Conservation (phyloP, 2,888 invertebrate genomes). For the Ferrisia virgata region DNA sequence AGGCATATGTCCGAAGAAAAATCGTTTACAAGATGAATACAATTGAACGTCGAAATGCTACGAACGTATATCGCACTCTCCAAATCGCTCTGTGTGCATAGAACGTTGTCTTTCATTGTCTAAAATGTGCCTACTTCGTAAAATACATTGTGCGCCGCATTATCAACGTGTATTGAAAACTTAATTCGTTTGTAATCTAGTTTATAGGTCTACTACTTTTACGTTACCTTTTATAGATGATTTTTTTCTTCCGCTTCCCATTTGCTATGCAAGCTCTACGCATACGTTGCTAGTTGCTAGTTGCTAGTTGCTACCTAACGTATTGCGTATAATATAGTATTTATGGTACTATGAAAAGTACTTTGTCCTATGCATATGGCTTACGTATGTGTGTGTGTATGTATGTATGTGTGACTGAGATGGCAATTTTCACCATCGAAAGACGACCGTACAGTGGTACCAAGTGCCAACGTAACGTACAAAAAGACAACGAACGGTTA, state of each 20-base stretch:
- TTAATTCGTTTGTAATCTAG: constrained; percentile 16
- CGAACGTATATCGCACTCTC: too few relatives aligned
- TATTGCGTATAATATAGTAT: not conserved
- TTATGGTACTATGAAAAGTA: not conserved
- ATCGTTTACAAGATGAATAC: not conserved
- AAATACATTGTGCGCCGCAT: not conserved
- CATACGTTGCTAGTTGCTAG: too few relatives aligned
- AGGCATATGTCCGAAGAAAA: not conserved
- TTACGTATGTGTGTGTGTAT: not conserved
- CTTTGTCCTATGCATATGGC: not conserved
- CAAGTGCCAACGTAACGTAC: too few relatives aligned
- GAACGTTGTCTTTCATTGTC: not conserved
- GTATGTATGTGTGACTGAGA: not conserved
- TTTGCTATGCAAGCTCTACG: not conserved
- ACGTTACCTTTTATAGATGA: constrained; percentile 20
- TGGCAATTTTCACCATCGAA: not conserved
- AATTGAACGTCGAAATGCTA: not conserved
- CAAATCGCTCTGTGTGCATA: too few relatives aligned
- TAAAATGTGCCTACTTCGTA: not conserved
- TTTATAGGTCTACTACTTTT: constrained; percentile 20
- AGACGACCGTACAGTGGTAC: not conserved
- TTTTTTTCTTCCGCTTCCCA: not conserved
- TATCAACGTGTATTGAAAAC: constrained; percentile 22
- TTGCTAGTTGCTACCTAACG: too few relatives aligned
- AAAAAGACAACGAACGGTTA: too few relatives aligned